Percentiles rank a stretch among this genome's conserved stretches.
Conservation (phyloP, 2,797 vertebrate genomes). For the Urosaurus nigricauda region DNA sequence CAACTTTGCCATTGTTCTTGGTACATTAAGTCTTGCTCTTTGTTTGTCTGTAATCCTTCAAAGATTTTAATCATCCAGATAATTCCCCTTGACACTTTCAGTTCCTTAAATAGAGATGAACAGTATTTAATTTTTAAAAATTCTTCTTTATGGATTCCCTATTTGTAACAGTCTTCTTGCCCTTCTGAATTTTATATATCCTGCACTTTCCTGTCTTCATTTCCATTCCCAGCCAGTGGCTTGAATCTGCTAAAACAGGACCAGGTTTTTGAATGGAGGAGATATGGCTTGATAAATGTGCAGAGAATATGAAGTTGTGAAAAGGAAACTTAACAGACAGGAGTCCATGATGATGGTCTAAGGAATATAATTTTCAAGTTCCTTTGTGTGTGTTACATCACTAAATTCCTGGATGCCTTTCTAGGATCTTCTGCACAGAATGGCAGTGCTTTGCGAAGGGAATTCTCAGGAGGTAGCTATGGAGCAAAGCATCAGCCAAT, state of each 20-base stretch:
- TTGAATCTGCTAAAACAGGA: background rate
- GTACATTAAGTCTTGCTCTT: too few relatives aligned
- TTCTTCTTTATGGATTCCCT: too few relatives aligned
- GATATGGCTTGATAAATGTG: background rate
- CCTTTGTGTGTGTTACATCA: accelerated
- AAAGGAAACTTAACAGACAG: background rate
- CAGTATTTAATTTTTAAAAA: background rate
- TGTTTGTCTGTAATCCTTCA: too few relatives aligned
- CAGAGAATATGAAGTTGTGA: background rate
- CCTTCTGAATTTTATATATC: too few relatives aligned
- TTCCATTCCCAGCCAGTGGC: too few relatives aligned
- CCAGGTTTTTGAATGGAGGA: too few relatives aligned
- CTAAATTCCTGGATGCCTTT: accelerated
- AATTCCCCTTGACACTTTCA: too few relatives aligned
- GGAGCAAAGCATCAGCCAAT: constrained; percentile 91
- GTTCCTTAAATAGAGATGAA: too few relatives aligned
- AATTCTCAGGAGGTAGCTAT: constrained; percentile 92
- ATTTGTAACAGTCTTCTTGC: too few relatives aligned
- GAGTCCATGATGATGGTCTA: background rate
- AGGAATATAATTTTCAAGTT: background rate
- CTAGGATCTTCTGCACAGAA: constrained; percentile 93
- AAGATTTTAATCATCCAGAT: too few relatives aligned
- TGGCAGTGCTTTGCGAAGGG: constrained; percentile 91
- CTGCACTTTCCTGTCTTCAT: background rate
- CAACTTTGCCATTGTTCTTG: too few relatives aligned